phyloP scores from a whole-genome alignment of 1,140 invertebrate genomes.

The Antheraea pernyi region DNA sequence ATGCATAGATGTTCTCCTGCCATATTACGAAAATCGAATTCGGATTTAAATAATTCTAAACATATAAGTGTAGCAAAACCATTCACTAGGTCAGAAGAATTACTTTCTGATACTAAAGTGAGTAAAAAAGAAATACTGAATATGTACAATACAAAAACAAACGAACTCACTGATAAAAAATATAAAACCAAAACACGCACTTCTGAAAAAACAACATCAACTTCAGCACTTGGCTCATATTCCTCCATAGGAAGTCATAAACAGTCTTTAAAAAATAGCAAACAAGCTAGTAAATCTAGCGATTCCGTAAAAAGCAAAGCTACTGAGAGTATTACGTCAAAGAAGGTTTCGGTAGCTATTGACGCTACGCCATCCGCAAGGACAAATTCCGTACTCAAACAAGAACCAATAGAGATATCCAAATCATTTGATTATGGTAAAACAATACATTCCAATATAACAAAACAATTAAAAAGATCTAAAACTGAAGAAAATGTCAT shows the following conservation, averaged over 20 bases:
- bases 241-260: slow-evolving; percentile 65
- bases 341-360: slow-evolving; percentile 86
- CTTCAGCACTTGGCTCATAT: slow-evolving; percentile 64
- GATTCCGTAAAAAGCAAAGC: slow-evolving; percentile 72
- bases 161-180: slow-evolving; percentile 42
- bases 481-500: slow-evolving; percentile 66
- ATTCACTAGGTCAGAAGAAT: slow-evolving; percentile 65
- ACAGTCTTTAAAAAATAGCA: slow-evolving; percentile 43
- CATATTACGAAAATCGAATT: slow-evolving; percentile 80
- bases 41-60: slow-evolving; percentile 72
- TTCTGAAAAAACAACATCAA: slow-evolving; percentile 72
- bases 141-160: slow-evolving; percentile 34
- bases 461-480: slow-evolving; percentile 59
- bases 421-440: slow-evolving; percentile 79
- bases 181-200: slow-evolving; percentile 50
- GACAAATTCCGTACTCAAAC: slow-evolving; percentile 85
- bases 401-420: slow-evolving; percentile 86
- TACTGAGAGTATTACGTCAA: slow-evolving; percentile 74
- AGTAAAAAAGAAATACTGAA: slow-evolving; percentile 42
- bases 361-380: slow-evolving; percentile 87
- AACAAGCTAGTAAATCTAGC: slow-evolving; percentile 56
- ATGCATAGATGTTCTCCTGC: slow-evolving; percentile 85
- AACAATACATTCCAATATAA: slow-evolving; percentile 48
- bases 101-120: slow-evolving; percentile 58
- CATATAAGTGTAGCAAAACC: slow-evolving; percentile 50